Base-by-base conservation (phyloP, 2,113 vertebrate species). In the Sorex fumeus region DNA sequence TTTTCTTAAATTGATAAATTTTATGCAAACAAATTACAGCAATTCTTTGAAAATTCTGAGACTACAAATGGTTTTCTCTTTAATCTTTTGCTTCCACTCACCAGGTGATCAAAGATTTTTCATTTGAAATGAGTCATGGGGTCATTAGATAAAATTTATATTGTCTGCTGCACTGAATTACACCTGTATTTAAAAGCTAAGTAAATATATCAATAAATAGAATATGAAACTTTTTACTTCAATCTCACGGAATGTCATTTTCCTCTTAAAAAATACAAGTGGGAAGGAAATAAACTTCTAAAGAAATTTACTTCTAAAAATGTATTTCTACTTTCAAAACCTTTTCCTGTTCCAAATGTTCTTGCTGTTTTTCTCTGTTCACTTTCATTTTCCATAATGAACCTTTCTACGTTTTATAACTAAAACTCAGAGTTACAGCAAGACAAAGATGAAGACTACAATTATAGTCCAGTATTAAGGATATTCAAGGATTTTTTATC, bases 21-120 rank as follows among this genome's bases (percentile, higher is more conserved):
- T 96, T 96, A 97, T 98, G 96, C 92, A 98, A 98, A 97, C 96
- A 97, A 96, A 96, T 93, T 92, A 97, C 30, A 16, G 89, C 77
- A 92, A 97, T 96, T 95, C 97, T 98, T 98, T 97, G 97, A 97
- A 98, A 97, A 95, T 94, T 93, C 93, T 93, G 69, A 96, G 96
- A 93, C 91, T 95, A 96, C 69, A 95, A 97, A 96, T 95, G 45
- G 1, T n/a, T 96, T 96, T 71, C 78, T 92, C 79, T 97, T 96
- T 94, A 57, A 27, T 94, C 79, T 96, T 60, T 96, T 96, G 93
- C 96, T 97, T 97, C 77, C 27, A 96, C 94, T 97, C 95, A 96
- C 90, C 50, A 84, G 30, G 6, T 96, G 96, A 98, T 97, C 96
- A 98, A 98, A 98, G 95, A 67, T 86, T 95, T 97, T 97, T 90